A percentile compares a stretch with the other conserved stretches of the same genome.
phyloP scores from a whole-genome alignment of 2,888 invertebrate genomes.

The Melieria crassipennis region DNA sequence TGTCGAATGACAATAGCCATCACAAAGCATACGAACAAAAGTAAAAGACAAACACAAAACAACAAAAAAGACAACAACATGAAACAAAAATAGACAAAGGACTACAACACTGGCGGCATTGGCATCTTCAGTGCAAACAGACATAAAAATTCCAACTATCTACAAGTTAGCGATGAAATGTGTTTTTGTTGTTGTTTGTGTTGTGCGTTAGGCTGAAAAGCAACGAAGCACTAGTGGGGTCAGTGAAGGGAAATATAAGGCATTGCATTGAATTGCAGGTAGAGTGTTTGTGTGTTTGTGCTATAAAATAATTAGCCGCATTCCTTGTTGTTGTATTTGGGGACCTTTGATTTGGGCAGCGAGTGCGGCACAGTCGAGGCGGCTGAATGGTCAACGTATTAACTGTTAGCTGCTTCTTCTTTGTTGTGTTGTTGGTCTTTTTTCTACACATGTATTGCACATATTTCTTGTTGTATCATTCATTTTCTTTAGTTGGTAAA shows the following conservation, averaged over 20 bases:
- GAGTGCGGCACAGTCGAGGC: too few species aligned
- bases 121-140: not conserved
- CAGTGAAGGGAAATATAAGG: conserved; percentile 3
- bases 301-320: conserved; percentile 33
- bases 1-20: conserved; percentile 31
- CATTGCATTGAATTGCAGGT: not conserved
- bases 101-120: conserved; percentile 8
- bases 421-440: too few species aligned
- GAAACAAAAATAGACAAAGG: not conserved
- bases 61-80: not conserved
- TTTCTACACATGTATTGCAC: too few species aligned
- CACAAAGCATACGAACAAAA: conserved; percentile 5
- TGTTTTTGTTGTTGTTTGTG: too few species aligned
- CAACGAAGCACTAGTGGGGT: conserved; percentile 17
- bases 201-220: too few species aligned
- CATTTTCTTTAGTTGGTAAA: too few species aligned
- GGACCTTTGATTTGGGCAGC: too few species aligned
- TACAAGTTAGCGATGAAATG: not conserved
- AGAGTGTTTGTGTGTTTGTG: not conserved
- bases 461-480: too few species aligned
- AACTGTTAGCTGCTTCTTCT: too few species aligned
- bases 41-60: conserved; percentile 12
- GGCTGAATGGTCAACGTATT: too few species aligned
- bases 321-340: conserved; percentile 6
- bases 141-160: conserved; percentile 4